phyloP scores from a whole-genome alignment of 2,113 vertebrate species.

The Platanista minor region DNA sequence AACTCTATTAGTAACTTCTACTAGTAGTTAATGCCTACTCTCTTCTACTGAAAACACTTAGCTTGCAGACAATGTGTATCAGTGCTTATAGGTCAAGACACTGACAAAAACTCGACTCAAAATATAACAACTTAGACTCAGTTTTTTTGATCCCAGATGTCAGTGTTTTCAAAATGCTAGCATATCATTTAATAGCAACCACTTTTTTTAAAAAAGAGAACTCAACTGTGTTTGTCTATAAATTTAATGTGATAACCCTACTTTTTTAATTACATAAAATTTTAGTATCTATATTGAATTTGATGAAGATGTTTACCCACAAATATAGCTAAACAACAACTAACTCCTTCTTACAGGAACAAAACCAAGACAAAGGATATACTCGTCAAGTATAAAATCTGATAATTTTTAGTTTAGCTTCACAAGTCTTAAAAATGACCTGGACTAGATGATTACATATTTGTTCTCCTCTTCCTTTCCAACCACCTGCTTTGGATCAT shows the following conservation, averaged over 20 bases:
- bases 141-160: neutral
- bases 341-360: neutral
- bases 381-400: neutral
- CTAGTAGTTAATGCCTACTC: neutral
- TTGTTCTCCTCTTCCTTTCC: neutral
- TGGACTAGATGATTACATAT: neutral
- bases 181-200: neutral
- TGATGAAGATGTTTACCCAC: neutral
- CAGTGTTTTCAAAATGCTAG: neutral
- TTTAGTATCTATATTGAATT: neutral
- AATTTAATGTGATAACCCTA: neutral
- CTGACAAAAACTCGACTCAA: neutral
- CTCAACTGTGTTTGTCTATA: neutral
- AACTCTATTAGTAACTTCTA: neutral
- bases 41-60: neutral
- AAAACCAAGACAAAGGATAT: neutral
- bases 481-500: neutral
- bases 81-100: neutral
- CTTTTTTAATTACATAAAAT: constrained; percentile 25
- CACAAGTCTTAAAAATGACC: neutral
- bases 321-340: neutral
- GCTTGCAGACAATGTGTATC: neutral
- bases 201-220: neutral
- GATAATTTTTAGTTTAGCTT: neutral
- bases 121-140: neutral